These are phyloP conservation scores for Pristiophorus japonicus DNA, from an alignment of 2,113 vertebrate genomes.

Conservation along the genomic window DNA sequence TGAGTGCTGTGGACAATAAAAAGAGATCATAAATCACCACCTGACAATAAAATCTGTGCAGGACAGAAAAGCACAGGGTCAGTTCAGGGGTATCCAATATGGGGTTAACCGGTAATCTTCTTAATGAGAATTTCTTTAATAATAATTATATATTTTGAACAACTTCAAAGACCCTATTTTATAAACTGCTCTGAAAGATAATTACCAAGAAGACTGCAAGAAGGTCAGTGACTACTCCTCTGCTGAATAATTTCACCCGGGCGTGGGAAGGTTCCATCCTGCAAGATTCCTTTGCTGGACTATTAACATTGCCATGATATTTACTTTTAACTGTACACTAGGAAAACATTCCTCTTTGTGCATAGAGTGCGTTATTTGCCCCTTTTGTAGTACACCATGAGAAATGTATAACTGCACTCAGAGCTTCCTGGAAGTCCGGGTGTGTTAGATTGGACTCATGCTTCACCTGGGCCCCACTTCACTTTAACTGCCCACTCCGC, in stretches of 20 bases:
- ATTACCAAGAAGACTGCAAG: neutral
- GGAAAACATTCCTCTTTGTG: neutral
- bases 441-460: too few species aligned
- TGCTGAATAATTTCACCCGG: neutral
- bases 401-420: too few species aligned
- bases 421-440: too few species aligned
- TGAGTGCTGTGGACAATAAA: neutral
- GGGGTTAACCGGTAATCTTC: neutral
- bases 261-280: neutral
- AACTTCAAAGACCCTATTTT: neutral
- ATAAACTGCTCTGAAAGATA: neutral
- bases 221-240: neutral
- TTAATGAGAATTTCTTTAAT: neutral
- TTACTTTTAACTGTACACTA: neutral
- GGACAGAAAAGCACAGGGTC: neutral
- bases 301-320: neutral
- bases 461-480: too few species aligned
- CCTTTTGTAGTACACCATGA: too few species aligned
- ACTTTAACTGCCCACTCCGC: too few species aligned
- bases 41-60: neutral
- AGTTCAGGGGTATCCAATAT: neutral
- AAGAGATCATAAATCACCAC: slow-evolving; percentile 7
- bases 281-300: neutral
- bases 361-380: neutral
- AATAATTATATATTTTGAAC: neutral